Percentiles rank a stretch among this genome's conserved stretches.
phyloP scores from a whole-genome alignment of 2,888 invertebrate genomes.

The Drosophila kuntzei region DNA sequence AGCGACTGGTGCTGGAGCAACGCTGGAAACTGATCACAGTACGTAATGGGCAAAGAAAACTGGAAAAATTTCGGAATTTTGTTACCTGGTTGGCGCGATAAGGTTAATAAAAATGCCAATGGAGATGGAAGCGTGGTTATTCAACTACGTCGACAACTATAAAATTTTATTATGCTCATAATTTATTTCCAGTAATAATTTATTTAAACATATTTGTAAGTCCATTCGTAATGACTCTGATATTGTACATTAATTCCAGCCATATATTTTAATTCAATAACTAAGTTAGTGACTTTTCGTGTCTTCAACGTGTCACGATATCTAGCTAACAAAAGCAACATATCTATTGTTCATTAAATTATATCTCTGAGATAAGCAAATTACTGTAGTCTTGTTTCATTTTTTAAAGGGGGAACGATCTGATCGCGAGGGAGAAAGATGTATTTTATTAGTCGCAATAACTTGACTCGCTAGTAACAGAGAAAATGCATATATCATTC shows the following conservation, averaged over 20 bases:
- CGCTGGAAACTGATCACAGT: constrained; percentile 42
- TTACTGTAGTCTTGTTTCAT: constrained; percentile 7
- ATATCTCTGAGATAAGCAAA: constrained; percentile 19
- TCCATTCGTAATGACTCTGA: constrained; percentile 8
- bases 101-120: not conserved
- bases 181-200: not conserved
- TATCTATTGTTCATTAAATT: constrained; percentile 15
- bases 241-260: constrained; percentile 2
- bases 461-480: not conserved
- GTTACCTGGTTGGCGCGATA: constrained; percentile 51
- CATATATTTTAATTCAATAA: constrained; percentile 10
- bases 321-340: constrained; percentile 6
- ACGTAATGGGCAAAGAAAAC: constrained; percentile 52
- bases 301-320: constrained; percentile 11
- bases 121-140: no score
- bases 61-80: constrained; percentile 59
- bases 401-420: not conserved
- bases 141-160: not conserved
- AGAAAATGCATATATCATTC: not conserved
- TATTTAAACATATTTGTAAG: not conserved
- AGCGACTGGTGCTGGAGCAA: constrained; percentile 42
- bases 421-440: not conserved
- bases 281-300: not conserved
- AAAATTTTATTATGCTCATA: not conserved
- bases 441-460: not conserved